phyloP scores from a whole-genome alignment of 1,140 invertebrate species.

The Pectinophora gossypiella region DNA sequence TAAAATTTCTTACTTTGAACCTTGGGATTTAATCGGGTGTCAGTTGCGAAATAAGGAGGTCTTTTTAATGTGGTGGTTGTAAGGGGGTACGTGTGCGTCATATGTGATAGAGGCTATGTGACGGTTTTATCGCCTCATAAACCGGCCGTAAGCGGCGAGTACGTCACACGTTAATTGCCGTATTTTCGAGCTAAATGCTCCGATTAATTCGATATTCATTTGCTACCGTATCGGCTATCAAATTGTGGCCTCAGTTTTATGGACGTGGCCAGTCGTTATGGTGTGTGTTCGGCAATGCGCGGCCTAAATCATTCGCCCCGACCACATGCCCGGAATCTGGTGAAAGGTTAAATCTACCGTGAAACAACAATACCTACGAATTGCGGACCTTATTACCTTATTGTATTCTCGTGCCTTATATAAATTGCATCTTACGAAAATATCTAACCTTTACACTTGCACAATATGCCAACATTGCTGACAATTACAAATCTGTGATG shows the following conservation, averaged over 20 bases:
- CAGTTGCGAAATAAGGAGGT: constrained; percentile 10
- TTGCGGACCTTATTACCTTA: too few relatives aligned
- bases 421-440: too few relatives aligned
- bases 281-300: too few relatives aligned
- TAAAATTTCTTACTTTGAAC: too few relatives aligned
- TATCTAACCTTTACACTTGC: too few relatives aligned
- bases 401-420: too few relatives aligned
- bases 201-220: constrained; percentile 46
- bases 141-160: constrained; percentile 18
- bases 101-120: background rate
- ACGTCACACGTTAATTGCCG: constrained; percentile 31
- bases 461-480: too few relatives aligned
- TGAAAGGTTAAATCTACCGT: background rate
- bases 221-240: constrained; percentile 29
- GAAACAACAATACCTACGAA: background rate
- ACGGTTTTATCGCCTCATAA: constrained; percentile 44
- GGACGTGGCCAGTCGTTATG: too few relatives aligned
- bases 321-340: background rate
- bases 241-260: constrained; percentile 16
- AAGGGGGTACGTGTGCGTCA: background rate
- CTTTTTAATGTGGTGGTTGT: too few relatives aligned
- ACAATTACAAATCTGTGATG: too few relatives aligned
- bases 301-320: background rate
- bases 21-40: too few relatives aligned
- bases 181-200: constrained; percentile 33